Percentiles rank a stretch among this genome's conserved stretches.
Evolutionary conservation across 2,888 invertebrate genomes (phyloP).

Genomic region (Drosophila picticornis): DNA sequence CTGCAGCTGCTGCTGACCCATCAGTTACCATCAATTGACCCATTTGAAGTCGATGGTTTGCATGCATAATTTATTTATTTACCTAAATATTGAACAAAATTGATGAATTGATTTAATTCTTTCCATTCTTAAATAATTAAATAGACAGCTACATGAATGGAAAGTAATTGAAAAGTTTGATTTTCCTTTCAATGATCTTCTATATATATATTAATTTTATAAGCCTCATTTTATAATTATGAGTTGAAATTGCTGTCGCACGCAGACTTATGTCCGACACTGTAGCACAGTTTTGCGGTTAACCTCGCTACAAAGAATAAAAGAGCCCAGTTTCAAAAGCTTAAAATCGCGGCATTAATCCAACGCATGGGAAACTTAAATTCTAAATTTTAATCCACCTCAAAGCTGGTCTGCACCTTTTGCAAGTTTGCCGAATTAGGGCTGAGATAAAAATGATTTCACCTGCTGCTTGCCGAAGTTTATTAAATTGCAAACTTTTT

Average conservation of each 20-base stretch:
- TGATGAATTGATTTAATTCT: background rate
- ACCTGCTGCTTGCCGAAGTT: conserved; percentile 35
- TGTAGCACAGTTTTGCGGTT: background rate
- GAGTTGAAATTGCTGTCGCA: background rate
- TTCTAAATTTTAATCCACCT: background rate
- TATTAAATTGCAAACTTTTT: conserved; percentile 49
- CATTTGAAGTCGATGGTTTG: conserved; percentile 55
- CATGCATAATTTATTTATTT: conserved; percentile 69
- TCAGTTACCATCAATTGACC: conserved; percentile 72
- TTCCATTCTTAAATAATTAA: conserved; percentile 1
- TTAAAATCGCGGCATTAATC: background rate
- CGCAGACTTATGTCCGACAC: background rate
- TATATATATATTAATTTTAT: background rate
- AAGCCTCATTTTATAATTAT: background rate
- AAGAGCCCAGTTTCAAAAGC: background rate
- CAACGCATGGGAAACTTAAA: background rate
- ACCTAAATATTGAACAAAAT: conserved; percentile 49
- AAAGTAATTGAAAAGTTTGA: background rate
- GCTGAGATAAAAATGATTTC: conserved; percentile 7
- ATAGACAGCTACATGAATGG: background rate
- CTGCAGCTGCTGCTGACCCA: conserved; percentile 35
- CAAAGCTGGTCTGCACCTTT: background rate
- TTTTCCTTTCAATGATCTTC: background rate
- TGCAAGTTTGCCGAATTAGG: conserved; percentile 5
- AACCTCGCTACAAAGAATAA: background rate